Conservation (phyloP, 2,797 vertebrate species). For the Chaunax sp. region DNA sequence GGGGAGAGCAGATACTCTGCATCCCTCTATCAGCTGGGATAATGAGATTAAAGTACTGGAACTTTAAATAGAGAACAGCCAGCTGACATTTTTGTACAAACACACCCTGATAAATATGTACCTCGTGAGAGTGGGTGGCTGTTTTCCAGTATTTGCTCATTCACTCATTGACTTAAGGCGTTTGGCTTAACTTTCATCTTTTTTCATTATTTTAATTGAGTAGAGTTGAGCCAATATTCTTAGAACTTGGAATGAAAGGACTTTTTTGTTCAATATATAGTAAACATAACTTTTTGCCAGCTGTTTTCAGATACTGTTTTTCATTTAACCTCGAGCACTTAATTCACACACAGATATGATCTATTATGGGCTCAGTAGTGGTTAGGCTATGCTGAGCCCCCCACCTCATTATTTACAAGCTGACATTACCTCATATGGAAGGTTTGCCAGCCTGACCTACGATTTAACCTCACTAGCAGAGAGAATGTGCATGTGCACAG, state of each 20-base stretch:
- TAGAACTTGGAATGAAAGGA: slow-evolving; percentile 13
- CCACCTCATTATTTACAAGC: slow-evolving; percentile 20
- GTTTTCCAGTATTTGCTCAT: slow-evolving; percentile 30
- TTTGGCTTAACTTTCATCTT: slow-evolving; percentile 25
- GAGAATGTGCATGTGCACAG: slow-evolving; percentile 6
- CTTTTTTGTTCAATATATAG: slow-evolving; percentile 7
- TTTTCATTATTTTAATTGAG: slow-evolving; percentile 4
- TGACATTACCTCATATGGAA: slow-evolving; percentile 37
- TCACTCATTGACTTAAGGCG: slow-evolving; percentile 5
- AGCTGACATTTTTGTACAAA: slow-evolving; percentile 14
- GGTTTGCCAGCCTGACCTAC: slow-evolving; percentile 17
- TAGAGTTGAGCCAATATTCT: neutral
- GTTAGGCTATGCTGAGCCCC: neutral
- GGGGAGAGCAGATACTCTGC: slow-evolving; percentile 40
- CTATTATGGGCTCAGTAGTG: slow-evolving; percentile 4
- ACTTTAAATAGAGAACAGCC: slow-evolving; percentile 20
- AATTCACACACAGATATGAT: slow-evolving; percentile 31
- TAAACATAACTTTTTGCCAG: neutral
- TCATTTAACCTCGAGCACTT: neutral
- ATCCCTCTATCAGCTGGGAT: slow-evolving; percentile 46
- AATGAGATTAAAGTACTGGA: slow-evolving; percentile 56
- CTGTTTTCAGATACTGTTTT: too few relatives aligned
- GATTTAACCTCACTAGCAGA: slow-evolving; percentile 20
- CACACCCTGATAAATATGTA: slow-evolving; percentile 22
- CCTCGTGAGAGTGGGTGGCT: slow-evolving; percentile 5